phyloP scores from a whole-genome alignment of 1,140 invertebrate species.

The Ditylenchus dipsaci region DNA sequence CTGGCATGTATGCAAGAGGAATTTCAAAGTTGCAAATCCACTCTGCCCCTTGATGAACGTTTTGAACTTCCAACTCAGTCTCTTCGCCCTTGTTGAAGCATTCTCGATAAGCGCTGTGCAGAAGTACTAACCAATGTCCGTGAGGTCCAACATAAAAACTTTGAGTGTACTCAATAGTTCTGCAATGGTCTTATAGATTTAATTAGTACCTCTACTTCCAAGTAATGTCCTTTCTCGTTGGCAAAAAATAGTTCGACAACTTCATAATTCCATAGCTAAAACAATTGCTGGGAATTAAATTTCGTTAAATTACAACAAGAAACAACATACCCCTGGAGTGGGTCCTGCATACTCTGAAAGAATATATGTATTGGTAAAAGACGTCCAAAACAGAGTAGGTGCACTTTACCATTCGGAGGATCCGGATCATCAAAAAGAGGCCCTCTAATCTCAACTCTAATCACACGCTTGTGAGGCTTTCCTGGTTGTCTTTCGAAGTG shows the following conservation, averaged over 20 bases:
- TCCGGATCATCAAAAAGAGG: conserved; percentile 57
- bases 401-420: conserved; percentile 35
- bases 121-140: conserved; percentile 55
- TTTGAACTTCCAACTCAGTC: conserved; percentile 48
- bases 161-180: too few species aligned
- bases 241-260: conserved; percentile 57
- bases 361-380: too few species aligned
- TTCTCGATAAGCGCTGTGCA: conserved; percentile 48
- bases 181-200: not conserved
- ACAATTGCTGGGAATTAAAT: too few species aligned
- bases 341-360: conserved; percentile 39
- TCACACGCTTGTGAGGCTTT: conserved; percentile 54
- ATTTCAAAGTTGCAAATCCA: conserved; percentile 56
- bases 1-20: conserved; percentile 56
- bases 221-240: conserved; percentile 51
- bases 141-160: conserved; percentile 50
- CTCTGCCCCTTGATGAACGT: conserved; percentile 39
- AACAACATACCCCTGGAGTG: conserved; percentile 38
- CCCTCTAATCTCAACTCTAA: conserved; percentile 43
- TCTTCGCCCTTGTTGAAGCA: conserved; percentile 53
- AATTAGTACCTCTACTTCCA: conserved; percentile 43
- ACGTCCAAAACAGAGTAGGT: too few species aligned
- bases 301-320: too few species aligned
- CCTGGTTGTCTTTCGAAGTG: conserved; percentile 43
- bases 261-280: conserved; percentile 55